Conservation (phyloP, 2,113 vertebrate genomes). For the Microcebus jonahi region DNA sequence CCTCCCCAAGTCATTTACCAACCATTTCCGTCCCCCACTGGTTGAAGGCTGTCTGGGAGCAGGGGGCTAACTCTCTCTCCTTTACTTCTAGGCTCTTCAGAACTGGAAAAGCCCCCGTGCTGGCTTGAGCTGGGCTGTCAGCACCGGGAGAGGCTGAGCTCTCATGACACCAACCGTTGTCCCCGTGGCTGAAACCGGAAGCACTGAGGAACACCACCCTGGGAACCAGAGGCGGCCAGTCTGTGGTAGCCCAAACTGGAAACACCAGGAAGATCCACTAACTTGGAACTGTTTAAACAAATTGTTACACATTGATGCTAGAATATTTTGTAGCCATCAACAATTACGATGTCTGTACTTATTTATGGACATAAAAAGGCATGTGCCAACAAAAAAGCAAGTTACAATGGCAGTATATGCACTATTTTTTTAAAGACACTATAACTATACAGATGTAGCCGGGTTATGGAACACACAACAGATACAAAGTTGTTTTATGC, state of each 20-base stretch:
- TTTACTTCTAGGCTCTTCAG: neutral
- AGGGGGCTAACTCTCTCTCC: rapidly evolving
- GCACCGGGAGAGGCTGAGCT: neutral
- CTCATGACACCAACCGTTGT: neutral
- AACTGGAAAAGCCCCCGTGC: neutral
- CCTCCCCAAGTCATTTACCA: neutral
- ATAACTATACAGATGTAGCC: neutral
- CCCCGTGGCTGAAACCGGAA: neutral
- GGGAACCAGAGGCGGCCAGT: neutral
- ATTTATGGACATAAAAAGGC: neutral
- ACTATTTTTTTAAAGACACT: neutral
- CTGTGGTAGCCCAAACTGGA: neutral
- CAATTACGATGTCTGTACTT: neutral
- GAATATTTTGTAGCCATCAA: neutral
- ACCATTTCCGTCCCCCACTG: rapidly evolving
- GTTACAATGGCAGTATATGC: neutral
- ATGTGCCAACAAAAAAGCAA: neutral
- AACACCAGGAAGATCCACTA: neutral
- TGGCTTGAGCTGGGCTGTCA: neutral
- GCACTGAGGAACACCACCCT: rapidly evolving
- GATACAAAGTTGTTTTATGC: neutral
- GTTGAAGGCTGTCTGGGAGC: neutral
- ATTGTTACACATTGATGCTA: neutral
- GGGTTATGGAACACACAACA: neutral
- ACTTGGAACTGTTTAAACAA: neutral